Evolutionary conservation across 2,797 vertebrate genomes (phyloP).

Genomic region (Babyrousa celebensis): DNA sequence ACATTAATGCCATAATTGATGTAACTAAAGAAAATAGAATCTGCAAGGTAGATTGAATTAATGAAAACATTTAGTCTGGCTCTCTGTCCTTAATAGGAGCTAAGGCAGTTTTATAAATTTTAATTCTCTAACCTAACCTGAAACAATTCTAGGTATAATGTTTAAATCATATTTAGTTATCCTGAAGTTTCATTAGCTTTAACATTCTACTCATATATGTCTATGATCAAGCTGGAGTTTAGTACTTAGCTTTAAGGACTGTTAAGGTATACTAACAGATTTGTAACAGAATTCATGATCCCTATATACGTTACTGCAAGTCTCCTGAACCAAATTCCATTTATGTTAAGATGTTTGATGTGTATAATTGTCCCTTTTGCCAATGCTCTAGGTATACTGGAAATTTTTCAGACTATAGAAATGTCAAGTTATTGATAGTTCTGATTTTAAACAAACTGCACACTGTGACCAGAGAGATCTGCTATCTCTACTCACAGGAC

Average conservation of each 20-base stretch:
- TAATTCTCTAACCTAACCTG: background rate
- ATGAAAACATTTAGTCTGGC: background rate
- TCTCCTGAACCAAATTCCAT: background rate
- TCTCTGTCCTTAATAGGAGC: background rate
- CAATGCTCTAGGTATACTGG: background rate
- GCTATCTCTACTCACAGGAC: background rate
- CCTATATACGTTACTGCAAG: background rate
- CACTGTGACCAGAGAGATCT: background rate
- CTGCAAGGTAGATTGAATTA: background rate
- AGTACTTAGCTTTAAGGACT: background rate
- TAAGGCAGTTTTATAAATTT: background rate
- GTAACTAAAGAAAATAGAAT: background rate
- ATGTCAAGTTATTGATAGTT: background rate
- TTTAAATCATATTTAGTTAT: background rate
- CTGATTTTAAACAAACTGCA: slow-evolving; percentile 36
- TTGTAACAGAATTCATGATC: background rate
- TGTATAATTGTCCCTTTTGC: background rate
- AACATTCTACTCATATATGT: background rate
- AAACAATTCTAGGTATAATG: background rate
- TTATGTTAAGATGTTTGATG: background rate
- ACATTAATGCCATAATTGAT: background rate
- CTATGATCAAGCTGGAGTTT: background rate
- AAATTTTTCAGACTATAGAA: slow-evolving; percentile 49
- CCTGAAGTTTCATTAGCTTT: background rate
- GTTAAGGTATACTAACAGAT: background rate